Base-by-base conservation (phyloP, 2,888 invertebrate genomes). In the Phengaris alcon region DNA sequence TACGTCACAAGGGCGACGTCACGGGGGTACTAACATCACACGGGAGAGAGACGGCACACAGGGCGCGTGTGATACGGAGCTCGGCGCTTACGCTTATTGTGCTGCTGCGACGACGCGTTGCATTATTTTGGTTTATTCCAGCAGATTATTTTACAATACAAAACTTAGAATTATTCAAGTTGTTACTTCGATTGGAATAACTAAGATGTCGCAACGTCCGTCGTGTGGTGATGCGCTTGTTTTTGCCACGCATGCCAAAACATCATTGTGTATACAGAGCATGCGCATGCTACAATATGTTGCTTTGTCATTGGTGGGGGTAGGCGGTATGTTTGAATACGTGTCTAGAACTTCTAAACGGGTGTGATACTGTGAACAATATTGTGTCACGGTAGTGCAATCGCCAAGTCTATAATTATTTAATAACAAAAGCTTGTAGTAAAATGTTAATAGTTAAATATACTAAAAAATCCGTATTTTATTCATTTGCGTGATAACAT, bases 81-180 rank as follows among this genome's bases (percentile, higher is more conserved):
- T 70, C 51, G 70, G 70, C 70, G 70, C 70, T 70, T 51, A 70
- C n/a, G 70, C 70, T 70, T 70, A 51, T 69, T 69, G 35, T 64
- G 35, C 35, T 64, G 64, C 64, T 35, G 64, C 64, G 64, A 44
- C 35, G 13, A 44, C 6, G 3, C 35, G 35, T 35, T 64, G 64
- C 64, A 12, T 35, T 64, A 44, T 57, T 15, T 15, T 15, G 6
- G 15, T n/a, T 57, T 2, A 7, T 13, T 55, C 35, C 35, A 35
- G 35, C 35, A 35, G 35, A 35, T 1, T 35, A 35, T 35, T 35
- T 35, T 3, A 35, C 2, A 35, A 35, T 4, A 35, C 4, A 35
- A 35, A 35, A 35, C 35, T 2, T 35, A 1, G 35, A 35, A 35
- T 35, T 35, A 35, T 48, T 48, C 1, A 6, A 48, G 48, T 48